Percentiles rank a stretch among this genome's conserved stretches.
These are phyloP conservation scores for Castor canadensis DNA, from an alignment of 2,113 vertebrate species.

Conservation along the genomic window DNA sequence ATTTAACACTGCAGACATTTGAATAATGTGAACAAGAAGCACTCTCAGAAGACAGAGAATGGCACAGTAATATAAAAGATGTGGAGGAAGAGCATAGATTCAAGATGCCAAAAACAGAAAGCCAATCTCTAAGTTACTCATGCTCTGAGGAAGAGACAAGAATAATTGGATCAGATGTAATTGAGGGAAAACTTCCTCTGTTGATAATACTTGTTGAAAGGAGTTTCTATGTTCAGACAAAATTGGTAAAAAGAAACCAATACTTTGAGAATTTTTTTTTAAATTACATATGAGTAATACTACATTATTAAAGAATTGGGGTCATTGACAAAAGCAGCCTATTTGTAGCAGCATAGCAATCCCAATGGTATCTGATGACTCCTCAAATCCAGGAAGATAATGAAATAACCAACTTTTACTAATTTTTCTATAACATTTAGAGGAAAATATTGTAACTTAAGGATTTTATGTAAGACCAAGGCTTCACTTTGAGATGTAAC, in stretches of 20 bases:
- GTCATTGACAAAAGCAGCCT: not conserved
- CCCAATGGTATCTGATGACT: not conserved
- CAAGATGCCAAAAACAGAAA: not conserved
- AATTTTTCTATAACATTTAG: not conserved
- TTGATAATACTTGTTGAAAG: not conserved
- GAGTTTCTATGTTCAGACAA: not conserved
- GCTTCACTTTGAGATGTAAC: not conserved
- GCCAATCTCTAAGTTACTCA: not conserved
- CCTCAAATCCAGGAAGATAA: not conserved
- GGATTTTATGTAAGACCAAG: not conserved
- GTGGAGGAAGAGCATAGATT: not conserved
- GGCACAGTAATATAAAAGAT: not conserved
- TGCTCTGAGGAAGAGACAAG: not conserved
- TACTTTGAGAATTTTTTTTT: not conserved
- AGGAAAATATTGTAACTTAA: not conserved
- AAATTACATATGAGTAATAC: not conserved
- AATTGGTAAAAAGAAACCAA: not conserved
- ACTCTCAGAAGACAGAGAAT: not conserved
- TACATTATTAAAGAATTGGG: not conserved
- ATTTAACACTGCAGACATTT: not conserved
- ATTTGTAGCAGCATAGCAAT: constrained; percentile 12
- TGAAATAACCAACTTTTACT: not conserved
- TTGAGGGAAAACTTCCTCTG: too few species aligned
- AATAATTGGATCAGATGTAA: not conserved
- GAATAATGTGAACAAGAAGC: not conserved